These are phyloP conservation scores for Otis tarda DNA, from an alignment of 2,113 vertebrate species.

Conservation along the genomic window DNA sequence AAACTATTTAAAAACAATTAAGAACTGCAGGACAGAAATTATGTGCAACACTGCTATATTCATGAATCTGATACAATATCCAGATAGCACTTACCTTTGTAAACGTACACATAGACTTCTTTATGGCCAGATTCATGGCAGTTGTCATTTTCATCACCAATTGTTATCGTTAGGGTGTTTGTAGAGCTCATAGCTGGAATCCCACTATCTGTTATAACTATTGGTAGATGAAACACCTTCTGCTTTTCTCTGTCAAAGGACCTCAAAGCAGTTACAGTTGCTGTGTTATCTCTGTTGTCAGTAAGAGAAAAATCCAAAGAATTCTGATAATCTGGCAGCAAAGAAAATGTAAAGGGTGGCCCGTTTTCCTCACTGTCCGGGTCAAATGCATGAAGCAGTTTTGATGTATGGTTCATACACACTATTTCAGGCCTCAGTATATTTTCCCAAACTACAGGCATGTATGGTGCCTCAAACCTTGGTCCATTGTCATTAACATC, in stretches of 20 bases:
- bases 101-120: conserved; percentile 81
- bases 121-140: conserved; percentile 83
- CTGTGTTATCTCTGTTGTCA: conserved; percentile 86
- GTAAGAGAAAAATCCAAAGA: conserved; percentile 83
- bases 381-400: conserved; percentile 80
- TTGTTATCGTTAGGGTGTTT: conserved; percentile 82
- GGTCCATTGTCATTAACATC: conserved; percentile 91
- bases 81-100: conserved; percentile 75
- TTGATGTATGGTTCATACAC: conserved; percentile 81
- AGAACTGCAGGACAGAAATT: neutral
- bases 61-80: neutral
- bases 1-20: neutral
- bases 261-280: conserved; percentile 83
- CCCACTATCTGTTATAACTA: conserved; percentile 87
- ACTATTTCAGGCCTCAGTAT: conserved; percentile 77
- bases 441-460: conserved; percentile 87
- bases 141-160: conserved; percentile 90
- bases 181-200: conserved; percentile 83
- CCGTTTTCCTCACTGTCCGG: conserved; percentile 81
- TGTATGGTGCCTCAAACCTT: conserved; percentile 81
- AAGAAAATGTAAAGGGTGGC: conserved; percentile 80
- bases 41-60: neutral
- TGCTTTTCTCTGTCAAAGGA: conserved; percentile 87
- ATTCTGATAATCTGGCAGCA: conserved; percentile 77
- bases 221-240: conserved; percentile 82